phyloP scores from a whole-genome alignment of 1,140 invertebrate genomes.

The Sinella curviseta region DNA sequence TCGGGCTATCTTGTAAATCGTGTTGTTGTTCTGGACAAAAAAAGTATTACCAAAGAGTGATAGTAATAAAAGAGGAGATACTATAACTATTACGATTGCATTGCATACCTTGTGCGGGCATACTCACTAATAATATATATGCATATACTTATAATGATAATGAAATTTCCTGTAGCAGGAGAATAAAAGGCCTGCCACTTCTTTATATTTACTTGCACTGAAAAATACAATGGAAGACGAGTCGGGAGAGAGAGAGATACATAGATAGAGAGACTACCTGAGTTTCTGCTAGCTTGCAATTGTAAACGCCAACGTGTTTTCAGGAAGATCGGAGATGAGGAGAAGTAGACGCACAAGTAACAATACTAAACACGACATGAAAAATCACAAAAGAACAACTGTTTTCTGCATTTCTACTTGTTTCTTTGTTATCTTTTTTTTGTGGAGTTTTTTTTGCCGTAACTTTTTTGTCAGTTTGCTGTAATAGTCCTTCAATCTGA shows the following conservation, averaged over 20 bases:
- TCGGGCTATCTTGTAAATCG: neutral
- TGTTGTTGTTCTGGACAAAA: slow-evolving; percentile 4
- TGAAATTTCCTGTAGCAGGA: too few species aligned
- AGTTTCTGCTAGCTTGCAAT: slow-evolving; percentile 5
- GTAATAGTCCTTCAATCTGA: too few species aligned
- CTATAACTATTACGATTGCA: too few species aligned
- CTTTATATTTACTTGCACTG: neutral
- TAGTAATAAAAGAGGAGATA: too few species aligned
- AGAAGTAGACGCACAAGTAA: too few species aligned
- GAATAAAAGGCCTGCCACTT: too few species aligned
- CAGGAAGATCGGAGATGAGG: neutral
- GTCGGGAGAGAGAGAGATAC: neutral
- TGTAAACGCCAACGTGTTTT: neutral
- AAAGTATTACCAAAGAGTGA: neutral
- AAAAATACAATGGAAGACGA: neutral
- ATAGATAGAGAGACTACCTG: too few species aligned
- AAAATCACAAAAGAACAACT: slow-evolving; percentile 9
- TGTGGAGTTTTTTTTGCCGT: neutral
- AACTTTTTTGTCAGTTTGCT: too few species aligned
- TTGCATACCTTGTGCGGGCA: too few species aligned
- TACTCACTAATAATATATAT: too few species aligned
- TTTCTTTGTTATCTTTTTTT: too few species aligned
- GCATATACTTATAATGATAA: too few species aligned
- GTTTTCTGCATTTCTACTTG: neutral
- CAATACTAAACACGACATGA: slow-evolving; percentile 1